These are phyloP conservation scores for Schrankia costaestrigalis DNA, from an alignment of 2,888 invertebrate genomes.

Conservation along the genomic window DNA sequence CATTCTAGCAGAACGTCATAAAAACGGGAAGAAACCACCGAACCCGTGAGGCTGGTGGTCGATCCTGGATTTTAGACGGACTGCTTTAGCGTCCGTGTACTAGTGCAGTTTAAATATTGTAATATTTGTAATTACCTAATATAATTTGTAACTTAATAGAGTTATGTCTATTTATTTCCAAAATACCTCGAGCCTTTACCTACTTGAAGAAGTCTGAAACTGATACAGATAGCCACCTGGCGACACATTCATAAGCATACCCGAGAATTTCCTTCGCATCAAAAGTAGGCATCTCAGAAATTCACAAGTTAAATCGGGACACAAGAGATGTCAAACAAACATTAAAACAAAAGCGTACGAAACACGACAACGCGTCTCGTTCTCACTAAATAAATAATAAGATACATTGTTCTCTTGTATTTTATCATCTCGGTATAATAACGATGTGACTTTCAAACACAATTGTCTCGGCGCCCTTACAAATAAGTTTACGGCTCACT, in stretches of 20 bases:
- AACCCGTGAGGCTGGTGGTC: no score
- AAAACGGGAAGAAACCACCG: no score
- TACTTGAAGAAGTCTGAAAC: no score
- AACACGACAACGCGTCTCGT: constrained; percentile 2
- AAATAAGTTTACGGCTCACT: constrained; percentile 3
- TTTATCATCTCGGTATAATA: constrained; percentile 8
- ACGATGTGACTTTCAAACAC: constrained; percentile 11
- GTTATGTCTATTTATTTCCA: no score
- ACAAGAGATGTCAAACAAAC: constrained; percentile 10
- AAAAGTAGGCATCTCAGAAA: neutral
- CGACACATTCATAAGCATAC: neutral
- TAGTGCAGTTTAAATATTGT: no score
- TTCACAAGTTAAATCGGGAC: constrained; percentile 6
- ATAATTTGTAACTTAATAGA: no score
- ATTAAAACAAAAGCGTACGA: constrained; percentile 10
- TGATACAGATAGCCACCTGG: no score
- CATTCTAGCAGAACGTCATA: no score
- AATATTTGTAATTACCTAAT: no score
- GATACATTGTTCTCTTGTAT: constrained; percentile 6
- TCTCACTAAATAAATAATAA: constrained; percentile 13
- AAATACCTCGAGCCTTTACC: no score
- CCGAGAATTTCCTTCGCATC: neutral
- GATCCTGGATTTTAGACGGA: no score
- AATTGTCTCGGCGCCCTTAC: constrained; percentile 6
- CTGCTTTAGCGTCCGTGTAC: no score